These are phyloP conservation scores for Sylvicapra grimmia DNA, from an alignment of 2,113 vertebrate species.

Conservation along the genomic window DNA sequence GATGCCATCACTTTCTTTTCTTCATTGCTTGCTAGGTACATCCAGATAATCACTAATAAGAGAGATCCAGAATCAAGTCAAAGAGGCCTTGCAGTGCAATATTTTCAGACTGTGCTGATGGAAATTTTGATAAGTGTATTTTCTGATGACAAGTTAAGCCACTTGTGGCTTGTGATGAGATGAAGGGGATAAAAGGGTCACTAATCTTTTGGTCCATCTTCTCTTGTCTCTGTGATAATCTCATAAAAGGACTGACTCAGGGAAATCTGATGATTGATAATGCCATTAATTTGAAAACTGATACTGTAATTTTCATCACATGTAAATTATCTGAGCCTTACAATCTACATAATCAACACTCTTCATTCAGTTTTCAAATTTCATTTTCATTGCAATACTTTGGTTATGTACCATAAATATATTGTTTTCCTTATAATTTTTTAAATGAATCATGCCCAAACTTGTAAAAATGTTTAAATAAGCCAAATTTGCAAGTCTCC, in stretches of 20 bases:
- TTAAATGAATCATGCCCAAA: background rate
- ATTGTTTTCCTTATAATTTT: conserved; percentile 13
- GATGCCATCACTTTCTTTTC: background rate
- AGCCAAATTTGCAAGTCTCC: background rate
- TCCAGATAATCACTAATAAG: background rate
- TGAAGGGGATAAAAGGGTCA: conserved; percentile 22
- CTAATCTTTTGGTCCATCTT: conserved; percentile 42
- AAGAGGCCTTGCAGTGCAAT: background rate
- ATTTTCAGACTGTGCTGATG: background rate
- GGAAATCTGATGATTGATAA: conserved; percentile 43
- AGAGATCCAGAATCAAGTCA: background rate
- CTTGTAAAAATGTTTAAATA: background rate
- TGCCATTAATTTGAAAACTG: conserved; percentile 48
- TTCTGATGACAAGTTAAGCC: conserved; percentile 36
- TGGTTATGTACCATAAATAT: conserved; percentile 7
- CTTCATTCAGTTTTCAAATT: conserved; percentile 56
- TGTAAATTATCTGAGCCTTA: conserved; percentile 50
- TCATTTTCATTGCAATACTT: conserved; percentile 33
- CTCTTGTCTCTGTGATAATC: conserved; percentile 42
- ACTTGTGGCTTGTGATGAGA: conserved; percentile 38
- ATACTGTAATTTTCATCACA: conserved; percentile 63
- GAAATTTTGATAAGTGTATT: conserved; percentile 7
- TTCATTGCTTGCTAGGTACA: background rate
- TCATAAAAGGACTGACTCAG: conserved; percentile 23
- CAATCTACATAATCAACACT: conserved; percentile 55